Evolutionary conservation across 2,113 vertebrate genomes (phyloP).

Genomic region (Colaptes auratus): DNA sequence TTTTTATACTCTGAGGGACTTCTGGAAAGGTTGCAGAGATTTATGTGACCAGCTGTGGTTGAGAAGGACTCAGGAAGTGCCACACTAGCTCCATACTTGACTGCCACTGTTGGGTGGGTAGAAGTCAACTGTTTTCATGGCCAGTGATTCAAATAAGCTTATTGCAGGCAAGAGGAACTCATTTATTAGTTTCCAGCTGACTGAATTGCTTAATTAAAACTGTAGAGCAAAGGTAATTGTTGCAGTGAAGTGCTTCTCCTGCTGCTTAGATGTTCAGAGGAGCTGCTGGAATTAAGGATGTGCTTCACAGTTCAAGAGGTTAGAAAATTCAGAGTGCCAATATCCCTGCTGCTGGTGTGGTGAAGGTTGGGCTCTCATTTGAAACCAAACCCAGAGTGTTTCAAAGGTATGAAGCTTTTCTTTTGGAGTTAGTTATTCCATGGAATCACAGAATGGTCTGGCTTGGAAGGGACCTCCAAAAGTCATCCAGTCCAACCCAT

Average conservation of each 20-base stretch:
- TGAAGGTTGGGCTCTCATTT: background rate
- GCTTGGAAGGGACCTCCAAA: too few relatives aligned
- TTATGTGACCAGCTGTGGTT: background rate
- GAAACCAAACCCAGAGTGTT: too few relatives aligned
- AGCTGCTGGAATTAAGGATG: constrained; percentile 1
- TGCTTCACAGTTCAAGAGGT: constrained; percentile 29
- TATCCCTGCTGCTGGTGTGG: background rate
- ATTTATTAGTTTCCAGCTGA: background rate
- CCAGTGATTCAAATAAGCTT: background rate
- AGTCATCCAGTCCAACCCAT: background rate
- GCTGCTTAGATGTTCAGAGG: background rate
- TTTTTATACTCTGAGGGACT: background rate
- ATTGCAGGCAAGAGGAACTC: background rate
- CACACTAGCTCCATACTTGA: background rate
- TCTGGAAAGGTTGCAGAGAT: background rate
- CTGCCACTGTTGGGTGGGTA: background rate
- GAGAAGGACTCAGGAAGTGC: background rate
- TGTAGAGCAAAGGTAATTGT: background rate
- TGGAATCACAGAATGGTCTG: too few relatives aligned
- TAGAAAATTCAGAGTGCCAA: background rate
- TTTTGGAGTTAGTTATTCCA: too few relatives aligned
- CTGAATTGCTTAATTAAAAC: constrained; percentile 35
- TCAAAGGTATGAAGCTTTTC: too few relatives aligned
- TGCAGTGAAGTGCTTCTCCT: background rate
- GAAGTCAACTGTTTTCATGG: background rate